Evolutionary conservation across 2,797 vertebrate species (phyloP).

Genomic region (Sus cebifrons): DNA sequence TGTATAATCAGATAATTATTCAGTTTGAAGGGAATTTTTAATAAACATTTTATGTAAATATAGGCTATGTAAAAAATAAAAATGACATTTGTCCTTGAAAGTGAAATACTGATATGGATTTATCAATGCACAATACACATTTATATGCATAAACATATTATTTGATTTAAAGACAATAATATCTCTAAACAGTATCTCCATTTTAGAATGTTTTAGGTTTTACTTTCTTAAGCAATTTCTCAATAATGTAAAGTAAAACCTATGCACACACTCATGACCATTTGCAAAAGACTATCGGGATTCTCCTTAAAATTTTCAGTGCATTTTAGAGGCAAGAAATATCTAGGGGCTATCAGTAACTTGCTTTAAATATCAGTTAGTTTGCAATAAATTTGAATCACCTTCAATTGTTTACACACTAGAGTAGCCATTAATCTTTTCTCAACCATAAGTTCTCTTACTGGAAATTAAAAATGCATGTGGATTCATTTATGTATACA

Average conservation of each 20-base stretch:
- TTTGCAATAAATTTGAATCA: neutral
- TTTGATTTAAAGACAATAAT: neutral
- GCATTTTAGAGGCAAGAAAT: constrained; percentile 8
- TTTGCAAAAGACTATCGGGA: neutral
- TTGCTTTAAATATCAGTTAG: constrained; percentile 17
- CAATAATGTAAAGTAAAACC: neutral
- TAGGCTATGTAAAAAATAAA: neutral
- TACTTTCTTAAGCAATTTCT: constrained; percentile 30
- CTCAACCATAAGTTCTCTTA: neutral
- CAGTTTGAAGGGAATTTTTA: neutral
- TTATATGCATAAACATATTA: neutral
- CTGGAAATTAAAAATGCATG: constrained; percentile 33
- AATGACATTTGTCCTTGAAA: constrained; percentile 43
- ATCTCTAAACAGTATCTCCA: neutral
- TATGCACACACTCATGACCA: neutral
- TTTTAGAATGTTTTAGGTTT: constrained; percentile 11
- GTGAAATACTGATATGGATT: neutral
- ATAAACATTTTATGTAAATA: constrained; percentile 15
- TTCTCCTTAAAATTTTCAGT: neutral
- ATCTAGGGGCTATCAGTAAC: neutral
- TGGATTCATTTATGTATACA: neutral
- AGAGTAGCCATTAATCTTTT: neutral
- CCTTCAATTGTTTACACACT: neutral
- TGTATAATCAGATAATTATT: neutral
- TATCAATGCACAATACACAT: constrained; percentile 38